Percentiles rank a stretch among this genome's conserved stretches.
Conservation (phyloP, 2,113 vertebrate genomes). For the Cichladusa arquata region DNA sequence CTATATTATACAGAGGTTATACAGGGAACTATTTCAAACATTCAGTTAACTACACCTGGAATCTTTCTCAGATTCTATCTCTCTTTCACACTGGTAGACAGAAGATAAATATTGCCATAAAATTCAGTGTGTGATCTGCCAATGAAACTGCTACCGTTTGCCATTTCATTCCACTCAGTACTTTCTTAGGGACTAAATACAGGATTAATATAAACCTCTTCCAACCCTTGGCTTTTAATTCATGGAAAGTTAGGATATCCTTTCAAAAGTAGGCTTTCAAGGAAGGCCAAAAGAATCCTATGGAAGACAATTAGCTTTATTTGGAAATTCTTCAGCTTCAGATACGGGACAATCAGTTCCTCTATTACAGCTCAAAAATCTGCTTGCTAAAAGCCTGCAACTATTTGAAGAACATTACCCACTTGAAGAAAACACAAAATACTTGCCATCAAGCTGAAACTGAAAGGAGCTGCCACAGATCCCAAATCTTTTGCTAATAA, state of each 20-base stretch:
- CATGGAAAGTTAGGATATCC: background rate
- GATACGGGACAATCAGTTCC: background rate
- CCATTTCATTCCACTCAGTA: background rate
- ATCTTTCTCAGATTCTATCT: background rate
- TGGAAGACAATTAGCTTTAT: background rate
- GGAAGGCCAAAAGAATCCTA: background rate
- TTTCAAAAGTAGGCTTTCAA: background rate
- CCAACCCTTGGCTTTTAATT: background rate
- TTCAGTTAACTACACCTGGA: background rate
- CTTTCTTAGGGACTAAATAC: background rate
- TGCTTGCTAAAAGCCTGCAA: background rate
- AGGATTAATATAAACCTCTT: background rate
- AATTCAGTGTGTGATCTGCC: background rate
- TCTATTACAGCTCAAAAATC: background rate
- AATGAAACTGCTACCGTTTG: background rate
- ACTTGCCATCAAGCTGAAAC: background rate
- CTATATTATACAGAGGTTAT: background rate
- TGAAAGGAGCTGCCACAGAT: background rate
- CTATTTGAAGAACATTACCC: background rate
- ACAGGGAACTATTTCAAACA: background rate
- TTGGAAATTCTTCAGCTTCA: slow-evolving; percentile 16
- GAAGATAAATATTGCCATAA: background rate
- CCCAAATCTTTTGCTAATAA: background rate
- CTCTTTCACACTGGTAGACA: background rate
- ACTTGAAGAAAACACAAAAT: background rate